phyloP scores from a whole-genome alignment of 2,888 invertebrate species.

The Mesorhabditis spiculigera region DNA sequence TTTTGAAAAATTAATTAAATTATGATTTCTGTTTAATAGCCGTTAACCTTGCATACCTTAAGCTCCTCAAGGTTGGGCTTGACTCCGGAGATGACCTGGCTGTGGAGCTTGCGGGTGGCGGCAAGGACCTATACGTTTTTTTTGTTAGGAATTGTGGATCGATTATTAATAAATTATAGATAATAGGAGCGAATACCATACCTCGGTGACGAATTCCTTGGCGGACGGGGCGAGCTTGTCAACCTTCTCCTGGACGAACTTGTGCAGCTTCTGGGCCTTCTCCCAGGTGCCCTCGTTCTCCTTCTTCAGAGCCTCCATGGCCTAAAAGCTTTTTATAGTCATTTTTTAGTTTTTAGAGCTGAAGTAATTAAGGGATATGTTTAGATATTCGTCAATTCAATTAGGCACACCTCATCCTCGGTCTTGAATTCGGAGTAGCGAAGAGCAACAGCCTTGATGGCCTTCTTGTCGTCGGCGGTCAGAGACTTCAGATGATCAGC shows the following conservation, averaged over 20 bases:
- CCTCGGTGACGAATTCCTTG: constrained; percentile 18
- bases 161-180: too few relatives aligned
- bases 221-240: constrained; percentile 14
- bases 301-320: neutral
- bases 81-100: neutral
- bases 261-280: constrained; percentile 15
- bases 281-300: neutral
- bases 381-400: neutral
- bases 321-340: neutral
- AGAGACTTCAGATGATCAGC: constrained; percentile 8
- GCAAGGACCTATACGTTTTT: neutral
- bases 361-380: neutral
- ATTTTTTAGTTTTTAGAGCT: neutral
- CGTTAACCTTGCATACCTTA: neutral
- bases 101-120: constrained; percentile 1
- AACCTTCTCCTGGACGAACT: constrained; percentile 14
- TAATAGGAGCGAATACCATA: neutral
- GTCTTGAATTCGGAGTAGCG: constrained; percentile 7
- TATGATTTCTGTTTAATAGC: constrained; percentile 3
- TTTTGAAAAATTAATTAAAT: too few relatives aligned
- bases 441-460: constrained; percentile 11
- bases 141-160: neutral
- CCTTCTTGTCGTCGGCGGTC: constrained; percentile 12
- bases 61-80: constrained; percentile 5
- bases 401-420: constrained; percentile 9